Evolutionary conservation across 2,888 invertebrate species (phyloP), one percentile per base, ranked within the genome.

Genomic region (Mesorhabditis belari): DNA sequence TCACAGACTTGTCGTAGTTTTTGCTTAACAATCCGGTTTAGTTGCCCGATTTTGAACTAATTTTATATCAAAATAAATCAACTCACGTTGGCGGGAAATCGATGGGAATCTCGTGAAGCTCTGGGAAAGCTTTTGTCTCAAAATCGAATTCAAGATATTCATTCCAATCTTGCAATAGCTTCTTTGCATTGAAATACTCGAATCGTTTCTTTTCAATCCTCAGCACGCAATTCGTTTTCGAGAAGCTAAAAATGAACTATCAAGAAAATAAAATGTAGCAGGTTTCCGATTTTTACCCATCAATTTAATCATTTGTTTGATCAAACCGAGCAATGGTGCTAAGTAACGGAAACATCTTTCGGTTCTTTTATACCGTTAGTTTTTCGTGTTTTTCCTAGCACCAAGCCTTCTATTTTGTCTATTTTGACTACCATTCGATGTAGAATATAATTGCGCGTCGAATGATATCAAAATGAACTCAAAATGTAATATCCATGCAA

Each of bases 191-290:
- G 65, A 67, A 70, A 57, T 76, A 80, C 25, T 88, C 87, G 84
- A 94, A 94, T 82, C 90, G 90, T 82, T 94, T 94, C 85, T 92
- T 93, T 52, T 90, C 92, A 58, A 94, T 85, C 2, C 89, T 89
- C 62, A 94, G 85, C 67, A 92, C 85, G 50, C 61, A 89, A 84
- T 69, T 88, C 82, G 56, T 76, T 64, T 12, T 35, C 29, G 21
- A 49, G 4, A 35, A 2, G 49, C n/a, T 12, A 51, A 2, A 12
- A 51, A n/a, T 3, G 12, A 19, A 2, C 12, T 19, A 2, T 17
- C n/a, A 9, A 35, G 44, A n/a, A 1, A 35, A 35, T 35, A n/a
- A n/a, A n/a, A n/a, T n/a, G n/a, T n/a, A n/a, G n/a, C n/a, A n/a
- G n/a, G n/a, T n/a, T n/a, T n/a, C n/a, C n/a, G n/a, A n/a, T n/a